A percentile compares a stretch with the other conserved stretches of the same genome.
These are phyloP conservation scores for Montipora efflorescens DNA, from an alignment of 64 coral and sea anemone genomes.

Conservation along the genomic window DNA sequence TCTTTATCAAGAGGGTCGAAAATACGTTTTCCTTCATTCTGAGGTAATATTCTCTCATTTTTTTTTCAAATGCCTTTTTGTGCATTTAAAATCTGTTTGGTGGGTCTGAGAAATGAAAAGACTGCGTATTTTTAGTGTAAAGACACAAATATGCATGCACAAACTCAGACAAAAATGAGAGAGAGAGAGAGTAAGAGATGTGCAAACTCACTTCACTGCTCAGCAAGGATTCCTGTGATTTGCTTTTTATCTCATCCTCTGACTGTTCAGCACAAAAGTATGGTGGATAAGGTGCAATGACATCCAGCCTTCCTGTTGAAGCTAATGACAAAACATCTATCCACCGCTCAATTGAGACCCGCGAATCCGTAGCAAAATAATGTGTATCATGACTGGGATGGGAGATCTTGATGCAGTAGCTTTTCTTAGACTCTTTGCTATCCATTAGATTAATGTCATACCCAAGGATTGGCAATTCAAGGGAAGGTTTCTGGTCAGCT, in stretches of 20 bases:
- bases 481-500: constrained; percentile 74
- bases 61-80: too few species aligned
- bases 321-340: constrained; percentile 96
- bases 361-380: constrained; percentile 89
- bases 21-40: too few species aligned
- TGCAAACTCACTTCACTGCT: constrained; percentile 69
- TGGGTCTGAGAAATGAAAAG: too few species aligned
- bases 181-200: not conserved
- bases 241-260: constrained; percentile 51
- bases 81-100: too few species aligned
- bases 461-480: constrained; percentile 79
- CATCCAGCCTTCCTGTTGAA: constrained; percentile 82
- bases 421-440: constrained; percentile 84
- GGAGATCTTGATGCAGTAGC: constrained; percentile 85
- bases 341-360: constrained; percentile 92
- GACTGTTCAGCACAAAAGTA: constrained; percentile 75
- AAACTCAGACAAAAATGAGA: too few species aligned
- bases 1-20: too few species aligned
- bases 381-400: constrained; percentile 78
- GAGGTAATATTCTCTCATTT: too few species aligned
- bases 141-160: too few species aligned
- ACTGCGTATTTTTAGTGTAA: too few species aligned
- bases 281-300: constrained; percentile 81
- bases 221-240: constrained; percentile 78
- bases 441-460: constrained; percentile 88